These are phyloP conservation scores for Tinamus guttatus DNA, from an alignment of 2,113 vertebrate species.

Conservation along the genomic window DNA sequence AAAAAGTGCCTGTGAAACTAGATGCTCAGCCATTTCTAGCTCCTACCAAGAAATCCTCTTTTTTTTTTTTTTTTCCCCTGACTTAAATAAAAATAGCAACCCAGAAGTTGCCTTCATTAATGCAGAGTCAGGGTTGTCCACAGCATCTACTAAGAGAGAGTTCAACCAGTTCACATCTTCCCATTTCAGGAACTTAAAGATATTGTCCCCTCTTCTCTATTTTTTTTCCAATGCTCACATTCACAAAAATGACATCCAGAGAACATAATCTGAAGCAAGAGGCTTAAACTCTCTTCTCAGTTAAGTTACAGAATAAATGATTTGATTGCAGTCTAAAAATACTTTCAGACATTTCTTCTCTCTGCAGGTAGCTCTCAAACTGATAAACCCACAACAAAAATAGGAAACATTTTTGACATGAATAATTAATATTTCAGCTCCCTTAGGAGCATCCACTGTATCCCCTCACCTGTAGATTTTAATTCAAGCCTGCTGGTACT, in stretches of 20 bases:
- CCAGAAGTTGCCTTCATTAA: background rate
- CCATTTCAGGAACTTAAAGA: background rate
- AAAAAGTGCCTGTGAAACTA: background rate
- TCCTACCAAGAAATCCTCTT: background rate
- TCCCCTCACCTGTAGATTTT: conserved; percentile 8
- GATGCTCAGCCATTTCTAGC: background rate
- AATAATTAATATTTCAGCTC: conserved; percentile 16
- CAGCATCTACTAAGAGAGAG: background rate
- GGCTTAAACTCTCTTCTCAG: background rate
- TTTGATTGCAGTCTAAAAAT: conserved; percentile 23
- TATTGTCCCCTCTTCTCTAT: background rate
- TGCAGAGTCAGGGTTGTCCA: background rate
- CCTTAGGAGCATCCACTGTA: background rate
- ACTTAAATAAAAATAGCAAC: background rate
- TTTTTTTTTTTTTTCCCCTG: background rate
- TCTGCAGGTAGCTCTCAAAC: conserved; percentile 11
- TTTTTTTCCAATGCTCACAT: background rate
- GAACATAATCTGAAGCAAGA: background rate
- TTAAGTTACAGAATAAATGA: conserved; percentile 23
- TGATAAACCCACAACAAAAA: conserved; percentile 11
- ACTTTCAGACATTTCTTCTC: background rate
- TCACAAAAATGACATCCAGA: background rate
- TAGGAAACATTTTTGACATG: conserved; percentile 5
- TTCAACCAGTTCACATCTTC: background rate
- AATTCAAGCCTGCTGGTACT: conserved; percentile 25